A percentile compares a stretch with the other conserved stretches of the same genome.
phyloP scores from a whole-genome alignment of 1,140 invertebrate species.

The Saccostrea echinata region DNA sequence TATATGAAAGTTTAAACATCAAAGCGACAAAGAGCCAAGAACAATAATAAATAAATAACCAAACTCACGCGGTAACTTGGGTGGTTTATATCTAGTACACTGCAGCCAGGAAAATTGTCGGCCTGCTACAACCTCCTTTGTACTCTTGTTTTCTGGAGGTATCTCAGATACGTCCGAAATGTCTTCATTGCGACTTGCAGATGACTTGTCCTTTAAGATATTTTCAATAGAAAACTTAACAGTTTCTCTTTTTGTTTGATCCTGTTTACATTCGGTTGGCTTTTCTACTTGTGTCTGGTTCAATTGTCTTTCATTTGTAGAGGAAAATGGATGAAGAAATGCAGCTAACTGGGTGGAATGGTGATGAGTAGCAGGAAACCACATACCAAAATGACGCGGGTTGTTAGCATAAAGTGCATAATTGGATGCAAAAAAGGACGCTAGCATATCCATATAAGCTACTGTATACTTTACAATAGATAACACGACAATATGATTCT shows the following conservation, averaged over 20 bases:
- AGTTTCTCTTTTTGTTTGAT: constrained; percentile 27
- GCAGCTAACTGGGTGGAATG: constrained; percentile 45
- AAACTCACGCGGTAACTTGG: constrained; percentile 86
- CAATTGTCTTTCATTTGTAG: constrained; percentile 2
- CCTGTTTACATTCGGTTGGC: background rate
- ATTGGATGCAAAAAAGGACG: constrained; percentile 55
- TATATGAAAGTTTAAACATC: no score
- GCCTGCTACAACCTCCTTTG: constrained; percentile 54
- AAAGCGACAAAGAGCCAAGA: background rate
- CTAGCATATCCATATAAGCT: constrained; percentile 55
- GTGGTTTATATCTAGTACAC: constrained; percentile 88
- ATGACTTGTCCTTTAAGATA: constrained; percentile 58
- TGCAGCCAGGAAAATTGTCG: constrained; percentile 83
- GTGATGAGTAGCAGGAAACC: constrained; percentile 37
- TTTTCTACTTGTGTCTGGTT: constrained; percentile 6
- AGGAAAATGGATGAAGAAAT: constrained; percentile 26
- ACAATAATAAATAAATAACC: background rate
- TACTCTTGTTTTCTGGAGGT: background rate
- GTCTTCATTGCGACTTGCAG: background rate
- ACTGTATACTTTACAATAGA: background rate
- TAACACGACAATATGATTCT: background rate
- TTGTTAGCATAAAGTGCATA: constrained; percentile 54
- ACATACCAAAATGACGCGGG: constrained; percentile 43
- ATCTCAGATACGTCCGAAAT: background rate
- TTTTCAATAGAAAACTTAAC: constrained; percentile 74